These are phyloP conservation scores for Pyrrhosoma nymphula DNA, from an alignment of 2,888 invertebrate genomes.

Conservation along the genomic window DNA sequence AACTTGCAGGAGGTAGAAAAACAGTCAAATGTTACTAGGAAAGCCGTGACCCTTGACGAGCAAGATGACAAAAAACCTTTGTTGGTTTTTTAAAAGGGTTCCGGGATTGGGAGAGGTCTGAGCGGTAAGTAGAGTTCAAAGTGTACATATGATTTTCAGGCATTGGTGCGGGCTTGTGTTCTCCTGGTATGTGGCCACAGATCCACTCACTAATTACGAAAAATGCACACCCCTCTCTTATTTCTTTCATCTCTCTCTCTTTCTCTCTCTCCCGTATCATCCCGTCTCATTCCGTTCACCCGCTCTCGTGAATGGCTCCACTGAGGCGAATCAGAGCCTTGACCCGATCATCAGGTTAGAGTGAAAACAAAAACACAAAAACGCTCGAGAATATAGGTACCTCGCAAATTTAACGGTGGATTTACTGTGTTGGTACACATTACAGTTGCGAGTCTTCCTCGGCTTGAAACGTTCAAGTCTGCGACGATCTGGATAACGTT, in stretches of 20 bases:
- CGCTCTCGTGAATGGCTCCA: conserved; percentile 43
- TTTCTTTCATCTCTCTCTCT: neutral
- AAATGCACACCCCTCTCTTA: neutral
- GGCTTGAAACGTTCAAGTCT: no score
- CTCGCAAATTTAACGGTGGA: no score
- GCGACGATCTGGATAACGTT: no score
- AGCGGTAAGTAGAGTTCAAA: conserved; percentile 60
- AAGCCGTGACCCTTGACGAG: conserved; percentile 65
- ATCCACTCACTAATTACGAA: conserved; percentile 45
- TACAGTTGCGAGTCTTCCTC: no score
- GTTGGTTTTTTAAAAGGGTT: conserved; percentile 61
- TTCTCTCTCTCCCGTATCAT: neutral
- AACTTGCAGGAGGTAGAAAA: conserved; percentile 69
- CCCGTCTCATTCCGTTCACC: neutral
- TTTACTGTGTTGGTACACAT: no score
- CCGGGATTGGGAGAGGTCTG: conserved; percentile 62
- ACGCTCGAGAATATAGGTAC: no score
- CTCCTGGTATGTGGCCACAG: conserved; percentile 65
- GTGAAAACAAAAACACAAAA: no score
- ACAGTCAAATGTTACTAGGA: conserved; percentile 66
- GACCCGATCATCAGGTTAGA: neutral
- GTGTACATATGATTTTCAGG: conserved; percentile 65
- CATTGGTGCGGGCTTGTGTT: conserved; percentile 67
- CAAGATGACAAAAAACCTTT: conserved; percentile 65
- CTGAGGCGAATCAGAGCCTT: neutral